Conservation (phyloP, 2,888 invertebrate species). For the Polydrusus tereticollis region DNA sequence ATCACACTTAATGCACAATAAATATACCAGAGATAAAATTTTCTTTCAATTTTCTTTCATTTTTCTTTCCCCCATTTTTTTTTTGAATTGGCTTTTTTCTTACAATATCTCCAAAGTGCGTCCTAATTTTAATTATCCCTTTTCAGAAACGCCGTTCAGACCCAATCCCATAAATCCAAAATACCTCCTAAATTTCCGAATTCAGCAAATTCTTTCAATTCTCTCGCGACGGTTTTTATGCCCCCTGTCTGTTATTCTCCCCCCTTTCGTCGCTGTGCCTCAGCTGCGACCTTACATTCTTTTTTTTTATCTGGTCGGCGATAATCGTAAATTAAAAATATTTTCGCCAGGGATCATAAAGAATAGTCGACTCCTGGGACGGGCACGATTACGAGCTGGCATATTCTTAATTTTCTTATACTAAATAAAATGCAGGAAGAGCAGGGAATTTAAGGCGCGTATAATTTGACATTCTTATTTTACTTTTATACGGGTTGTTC, state of each 20-base stretch:
- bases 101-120: slow-evolving; percentile 32
- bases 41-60: neutral
- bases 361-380: slow-evolving; percentile 32
- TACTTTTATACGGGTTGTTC: too few relatives aligned
- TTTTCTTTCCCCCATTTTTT: slow-evolving; percentile 13
- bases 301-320: slow-evolving; percentile 50
- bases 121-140: slow-evolving; percentile 43
- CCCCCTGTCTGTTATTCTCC: slow-evolving; percentile 8
- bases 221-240: slow-evolving; percentile 23
- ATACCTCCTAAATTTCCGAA: slow-evolving; percentile 34
- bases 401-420: too few relatives aligned
- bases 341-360: slow-evolving; percentile 36
- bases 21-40: too few relatives aligned
- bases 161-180: slow-evolving; percentile 32
- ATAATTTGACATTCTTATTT: too few relatives aligned
- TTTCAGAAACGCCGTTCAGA: slow-evolving; percentile 22
- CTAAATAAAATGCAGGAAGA: too few relatives aligned
- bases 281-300: slow-evolving; percentile 27
- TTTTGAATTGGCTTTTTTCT: slow-evolving; percentile 6
- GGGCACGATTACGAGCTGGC: slow-evolving; percentile 7
- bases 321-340: slow-evolving; percentile 54
- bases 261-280: neutral
- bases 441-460: too few relatives aligned
- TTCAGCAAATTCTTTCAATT: slow-evolving; percentile 33
- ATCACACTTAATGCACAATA: too few relatives aligned